These are phyloP conservation scores for Cebus imitator DNA, from an alignment of 2,113 vertebrate genomes.

Conservation along the genomic window DNA sequence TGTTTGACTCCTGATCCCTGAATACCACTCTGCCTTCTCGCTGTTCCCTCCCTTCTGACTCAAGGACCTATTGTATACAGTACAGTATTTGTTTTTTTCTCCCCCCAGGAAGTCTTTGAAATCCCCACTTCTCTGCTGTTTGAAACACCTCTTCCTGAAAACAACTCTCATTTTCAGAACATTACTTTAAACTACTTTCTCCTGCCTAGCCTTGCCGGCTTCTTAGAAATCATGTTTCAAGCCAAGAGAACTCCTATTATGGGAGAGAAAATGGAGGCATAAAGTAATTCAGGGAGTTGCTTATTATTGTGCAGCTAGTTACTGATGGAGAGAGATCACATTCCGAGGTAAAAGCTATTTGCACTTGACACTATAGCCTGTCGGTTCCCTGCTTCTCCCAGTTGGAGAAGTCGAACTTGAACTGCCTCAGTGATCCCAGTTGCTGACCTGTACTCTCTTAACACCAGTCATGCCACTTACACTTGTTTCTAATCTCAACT, in stretches of 20 bases:
- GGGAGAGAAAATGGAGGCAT: not conserved
- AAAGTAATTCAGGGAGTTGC: not conserved
- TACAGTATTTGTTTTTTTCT: not conserved
- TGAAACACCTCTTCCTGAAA: slow-evolving; percentile 7
- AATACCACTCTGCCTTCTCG: not conserved
- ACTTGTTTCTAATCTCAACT: not conserved
- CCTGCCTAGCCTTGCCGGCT: not conserved
- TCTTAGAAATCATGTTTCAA: not conserved
- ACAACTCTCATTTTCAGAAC: not conserved
- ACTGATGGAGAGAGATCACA: not conserved
- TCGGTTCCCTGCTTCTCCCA: not conserved
- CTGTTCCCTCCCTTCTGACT: not conserved
- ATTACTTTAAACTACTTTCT: slow-evolving; percentile 2
- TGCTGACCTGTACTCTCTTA: not conserved
- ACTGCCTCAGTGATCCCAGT: not conserved
- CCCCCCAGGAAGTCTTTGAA: slow-evolving; percentile 39
- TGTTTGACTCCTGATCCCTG: slow-evolving; percentile 42
- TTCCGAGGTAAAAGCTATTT: not conserved
- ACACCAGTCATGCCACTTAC: not conserved
- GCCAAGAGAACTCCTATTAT: not conserved
- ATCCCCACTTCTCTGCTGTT: slow-evolving; percentile 33
- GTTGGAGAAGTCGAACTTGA: not conserved
- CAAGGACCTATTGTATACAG: not conserved
- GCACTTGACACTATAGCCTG: not conserved
- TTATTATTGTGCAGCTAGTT: not conserved